A percentile compares a stretch with the other conserved stretches of the same genome.
Conservation (phyloP, 2,797 vertebrate genomes). For the Poecilia wingei region DNA sequence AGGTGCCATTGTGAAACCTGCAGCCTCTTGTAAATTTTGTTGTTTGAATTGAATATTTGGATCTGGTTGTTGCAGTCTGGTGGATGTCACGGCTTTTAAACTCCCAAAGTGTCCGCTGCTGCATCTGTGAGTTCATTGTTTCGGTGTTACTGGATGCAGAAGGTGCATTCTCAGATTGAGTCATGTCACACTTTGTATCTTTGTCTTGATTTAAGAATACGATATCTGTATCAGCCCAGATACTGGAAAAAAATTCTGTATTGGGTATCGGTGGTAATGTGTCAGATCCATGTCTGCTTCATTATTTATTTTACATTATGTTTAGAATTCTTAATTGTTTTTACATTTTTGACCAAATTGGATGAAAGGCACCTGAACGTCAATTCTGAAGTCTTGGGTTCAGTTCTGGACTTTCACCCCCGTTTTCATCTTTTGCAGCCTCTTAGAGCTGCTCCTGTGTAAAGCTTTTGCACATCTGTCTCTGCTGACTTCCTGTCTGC, state of each 20-base stretch:
- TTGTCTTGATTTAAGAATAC: neutral
- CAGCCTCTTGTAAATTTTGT: conserved; percentile 19
- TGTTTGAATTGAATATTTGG: conserved; percentile 38
- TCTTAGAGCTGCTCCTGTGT: neutral
- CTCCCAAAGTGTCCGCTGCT: neutral
- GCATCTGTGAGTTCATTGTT: conserved; percentile 6
- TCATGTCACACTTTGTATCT: neutral
- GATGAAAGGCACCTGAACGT: neutral
- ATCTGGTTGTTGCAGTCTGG: conserved; percentile 31
- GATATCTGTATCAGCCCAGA: too few relatives aligned
- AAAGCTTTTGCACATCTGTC: neutral
- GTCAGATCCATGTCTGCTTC: too few relatives aligned
- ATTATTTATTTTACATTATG: too few relatives aligned
- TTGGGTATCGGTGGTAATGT: too few relatives aligned
- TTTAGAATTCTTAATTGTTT: too few relatives aligned
- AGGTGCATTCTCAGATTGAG: neutral
- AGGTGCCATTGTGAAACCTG: conserved; percentile 11
- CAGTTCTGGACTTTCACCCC: neutral
- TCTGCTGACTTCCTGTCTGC: neutral
- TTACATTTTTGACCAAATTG: neutral
- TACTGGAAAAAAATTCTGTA: too few relatives aligned
- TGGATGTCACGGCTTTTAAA: conserved; percentile 12
- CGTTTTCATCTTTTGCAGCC: neutral
- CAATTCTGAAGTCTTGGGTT: neutral
- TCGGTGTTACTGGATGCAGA: neutral